phyloP scores from a whole-genome alignment of 2,797 vertebrate genomes.

The Chelon labrosus region DNA sequence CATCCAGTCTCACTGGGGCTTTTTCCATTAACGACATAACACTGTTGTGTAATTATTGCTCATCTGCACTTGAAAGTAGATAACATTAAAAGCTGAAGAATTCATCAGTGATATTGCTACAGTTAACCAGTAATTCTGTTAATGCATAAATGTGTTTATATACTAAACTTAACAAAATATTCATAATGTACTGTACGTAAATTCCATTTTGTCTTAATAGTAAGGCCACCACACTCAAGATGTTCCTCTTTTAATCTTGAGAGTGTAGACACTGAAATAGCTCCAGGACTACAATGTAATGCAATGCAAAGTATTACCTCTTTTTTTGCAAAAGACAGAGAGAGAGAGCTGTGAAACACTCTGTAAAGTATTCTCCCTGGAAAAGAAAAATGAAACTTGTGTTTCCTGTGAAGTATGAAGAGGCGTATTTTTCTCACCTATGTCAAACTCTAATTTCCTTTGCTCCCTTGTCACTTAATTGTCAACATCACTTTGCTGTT shows the following conservation, averaged over 20 bases:
- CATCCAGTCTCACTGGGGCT: conserved; percentile 49
- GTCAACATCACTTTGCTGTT: conserved; percentile 70
- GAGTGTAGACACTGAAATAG: conserved; percentile 48
- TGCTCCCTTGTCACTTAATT: conserved; percentile 59
- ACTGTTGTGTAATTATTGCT: conserved; percentile 65
- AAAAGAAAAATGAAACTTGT: conserved; percentile 56
- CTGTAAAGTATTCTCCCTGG: conserved; percentile 58
- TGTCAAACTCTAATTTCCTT: conserved; percentile 68
- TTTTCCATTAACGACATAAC: conserved; percentile 57
- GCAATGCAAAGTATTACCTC: conserved; percentile 36
- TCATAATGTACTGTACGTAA: conserved; percentile 34
- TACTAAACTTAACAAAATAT: conserved; percentile 7
- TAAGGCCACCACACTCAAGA: conserved; percentile 15
- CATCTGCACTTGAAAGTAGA: conserved; percentile 65
- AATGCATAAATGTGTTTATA: not conserved
- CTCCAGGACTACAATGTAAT: conserved; percentile 49
- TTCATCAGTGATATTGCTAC: conserved; percentile 20
- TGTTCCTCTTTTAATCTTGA: conserved; percentile 43
- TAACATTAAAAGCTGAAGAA: conserved; percentile 31
- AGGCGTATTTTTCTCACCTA: conserved; percentile 63
- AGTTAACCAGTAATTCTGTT: conserved; percentile 30
- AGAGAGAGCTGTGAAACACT: conserved; percentile 44
- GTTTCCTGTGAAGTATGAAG: conserved; percentile 57
- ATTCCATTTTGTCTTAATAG: conserved; percentile 29
- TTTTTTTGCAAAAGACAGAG: conserved; percentile 36